A percentile compares a stretch with the other conserved stretches of the same genome.
phyloP scores from a whole-genome alignment of 2,113 vertebrate species.

The Tiliqua scincoides region DNA sequence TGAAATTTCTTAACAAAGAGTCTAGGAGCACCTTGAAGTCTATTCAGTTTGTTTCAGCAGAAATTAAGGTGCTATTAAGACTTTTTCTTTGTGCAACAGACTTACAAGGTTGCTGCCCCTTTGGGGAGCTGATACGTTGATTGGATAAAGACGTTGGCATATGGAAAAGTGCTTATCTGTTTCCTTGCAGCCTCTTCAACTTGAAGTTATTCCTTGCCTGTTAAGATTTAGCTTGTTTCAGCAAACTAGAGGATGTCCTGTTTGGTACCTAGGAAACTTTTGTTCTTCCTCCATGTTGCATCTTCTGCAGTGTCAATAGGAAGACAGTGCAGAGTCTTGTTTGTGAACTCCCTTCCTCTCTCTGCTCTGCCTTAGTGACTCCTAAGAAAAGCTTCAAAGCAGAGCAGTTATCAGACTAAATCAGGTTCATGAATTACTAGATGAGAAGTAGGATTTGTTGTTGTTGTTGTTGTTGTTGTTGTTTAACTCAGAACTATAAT shows the following conservation, averaged over 20 bases:
- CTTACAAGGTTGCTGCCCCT: too few species aligned
- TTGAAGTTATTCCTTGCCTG: background rate
- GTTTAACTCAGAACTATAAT: too few species aligned
- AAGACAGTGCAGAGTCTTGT: background rate
- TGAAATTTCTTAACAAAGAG: too few species aligned
- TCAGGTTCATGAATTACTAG: background rate
- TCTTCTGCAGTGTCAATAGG: too few species aligned
- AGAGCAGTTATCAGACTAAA: background rate
- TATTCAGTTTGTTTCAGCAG: too few species aligned
- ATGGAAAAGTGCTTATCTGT: background rate
- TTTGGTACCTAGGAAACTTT: background rate
- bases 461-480: too few species aligned
- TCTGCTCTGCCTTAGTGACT: background rate
- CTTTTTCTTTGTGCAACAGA: too few species aligned
- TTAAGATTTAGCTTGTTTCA: background rate
- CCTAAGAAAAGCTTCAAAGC: background rate
- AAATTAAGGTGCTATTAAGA: too few species aligned
- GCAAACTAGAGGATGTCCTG: background rate
- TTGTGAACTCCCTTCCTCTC: background rate
- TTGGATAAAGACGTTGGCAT: background rate
- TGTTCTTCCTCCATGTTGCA: background rate
- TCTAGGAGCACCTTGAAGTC: too few species aligned
- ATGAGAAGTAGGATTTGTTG: too few species aligned
- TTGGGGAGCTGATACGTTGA: background rate
- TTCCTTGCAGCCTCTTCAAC: background rate